phyloP scores from a whole-genome alignment of 2,888 invertebrate species.

The Rhimphoctona megacephalus region DNA sequence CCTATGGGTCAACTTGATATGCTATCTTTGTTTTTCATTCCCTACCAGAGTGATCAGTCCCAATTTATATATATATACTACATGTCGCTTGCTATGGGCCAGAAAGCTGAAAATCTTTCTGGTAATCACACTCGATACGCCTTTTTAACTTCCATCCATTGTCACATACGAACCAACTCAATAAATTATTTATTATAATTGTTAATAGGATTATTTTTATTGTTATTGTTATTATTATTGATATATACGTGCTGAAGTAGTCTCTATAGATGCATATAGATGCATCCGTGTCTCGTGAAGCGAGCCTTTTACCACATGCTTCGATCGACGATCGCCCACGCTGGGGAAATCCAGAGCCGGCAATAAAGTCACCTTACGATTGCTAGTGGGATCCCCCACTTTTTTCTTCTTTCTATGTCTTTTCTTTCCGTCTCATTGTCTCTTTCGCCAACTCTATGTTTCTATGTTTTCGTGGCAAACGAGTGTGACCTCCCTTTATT shows the following conservation, averaged over 20 bases:
- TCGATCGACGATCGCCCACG: conserved; percentile 74
- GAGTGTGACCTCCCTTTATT: conserved; percentile 35
- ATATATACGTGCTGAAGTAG: background rate
- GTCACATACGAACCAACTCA: background rate
- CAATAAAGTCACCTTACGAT: conserved; percentile 76
- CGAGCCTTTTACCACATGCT: conserved; percentile 68
- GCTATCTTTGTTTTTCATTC: conserved; percentile 32
- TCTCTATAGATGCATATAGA: background rate
- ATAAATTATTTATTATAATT: conserved; percentile 21
- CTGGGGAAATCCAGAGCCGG: conserved; percentile 71
- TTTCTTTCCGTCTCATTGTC: background rate
- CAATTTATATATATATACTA: background rate
- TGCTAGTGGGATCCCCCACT: conserved; percentile 65
- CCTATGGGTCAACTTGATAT: conserved; percentile 42
- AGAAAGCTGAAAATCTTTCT: background rate
- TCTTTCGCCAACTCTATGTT: conserved; percentile 1
- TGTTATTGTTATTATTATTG: background rate
- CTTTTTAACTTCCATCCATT: background rate
- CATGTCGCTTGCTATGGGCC: background rate
- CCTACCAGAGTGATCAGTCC: background rate
- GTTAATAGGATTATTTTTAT: background rate
- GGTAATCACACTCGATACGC: background rate
- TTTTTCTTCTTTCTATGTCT: conserved; percentile 18
- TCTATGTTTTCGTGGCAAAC: conserved; percentile 33
- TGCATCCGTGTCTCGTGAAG: background rate